Evolutionary conservation across 2,888 invertebrate species (phyloP).

Genomic region (Lutraria lutraria): DNA sequence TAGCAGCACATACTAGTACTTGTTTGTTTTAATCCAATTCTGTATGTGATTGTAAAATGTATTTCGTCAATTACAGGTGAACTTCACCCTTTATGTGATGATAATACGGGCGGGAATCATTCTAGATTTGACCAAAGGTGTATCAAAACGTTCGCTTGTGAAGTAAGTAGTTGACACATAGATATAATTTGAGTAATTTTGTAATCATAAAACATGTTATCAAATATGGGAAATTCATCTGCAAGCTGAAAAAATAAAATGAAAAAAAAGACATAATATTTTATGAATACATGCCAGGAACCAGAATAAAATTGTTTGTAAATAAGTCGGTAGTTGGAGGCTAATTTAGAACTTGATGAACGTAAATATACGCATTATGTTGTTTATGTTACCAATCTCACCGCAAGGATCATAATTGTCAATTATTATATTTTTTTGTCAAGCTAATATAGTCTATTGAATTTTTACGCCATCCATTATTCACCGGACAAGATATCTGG

Average conservation of each 20-base stretch:
- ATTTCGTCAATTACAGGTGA: slow-evolving; percentile 42
- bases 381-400: too few relatives aligned
- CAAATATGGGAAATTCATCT: neutral
- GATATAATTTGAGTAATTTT: neutral
- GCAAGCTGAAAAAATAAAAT: neutral
- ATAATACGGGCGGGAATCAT: slow-evolving; percentile 43
- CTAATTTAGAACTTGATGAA: too few relatives aligned
- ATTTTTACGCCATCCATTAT: too few relatives aligned
- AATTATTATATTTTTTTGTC: too few relatives aligned
- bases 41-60: neutral
- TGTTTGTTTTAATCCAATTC: too few relatives aligned
- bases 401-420: too few relatives aligned
- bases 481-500: too few relatives aligned
- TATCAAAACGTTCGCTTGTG: slow-evolving; percentile 17
- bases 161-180: slow-evolving; percentile 35
- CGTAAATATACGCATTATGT: too few relatives aligned
- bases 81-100: slow-evolving; percentile 43
- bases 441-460: too few relatives aligned
- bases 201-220: neutral
- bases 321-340: too few relatives aligned
- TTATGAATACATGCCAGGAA: neutral
- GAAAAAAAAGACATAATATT: neutral
- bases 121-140: slow-evolving; percentile 44
- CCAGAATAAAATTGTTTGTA: too few relatives aligned
- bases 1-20: too few relatives aligned